These are phyloP conservation scores for Tachystola acroxantha DNA, from an alignment of 2,888 invertebrate genomes.

Conservation along the genomic window DNA sequence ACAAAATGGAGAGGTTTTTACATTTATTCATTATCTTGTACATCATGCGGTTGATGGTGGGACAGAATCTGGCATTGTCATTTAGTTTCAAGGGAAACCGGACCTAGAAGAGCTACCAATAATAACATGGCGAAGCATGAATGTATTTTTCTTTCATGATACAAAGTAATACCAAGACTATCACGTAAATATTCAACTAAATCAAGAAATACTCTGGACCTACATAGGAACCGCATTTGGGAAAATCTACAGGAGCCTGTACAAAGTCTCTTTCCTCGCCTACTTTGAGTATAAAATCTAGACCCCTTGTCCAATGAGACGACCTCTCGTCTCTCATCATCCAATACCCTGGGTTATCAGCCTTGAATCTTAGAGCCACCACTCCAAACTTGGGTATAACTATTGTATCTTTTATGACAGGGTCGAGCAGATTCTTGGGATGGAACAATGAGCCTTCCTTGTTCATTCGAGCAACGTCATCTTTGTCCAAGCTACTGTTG, in stretches of 20 bases:
- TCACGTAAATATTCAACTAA: too few relatives aligned
- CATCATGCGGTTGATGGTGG: too few relatives aligned
- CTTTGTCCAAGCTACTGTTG: conserved; percentile 65
- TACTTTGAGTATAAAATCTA: conserved; percentile 86
- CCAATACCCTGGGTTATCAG: conserved; percentile 90
- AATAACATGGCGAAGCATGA: too few relatives aligned
- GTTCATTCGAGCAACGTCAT: conserved; percentile 78
- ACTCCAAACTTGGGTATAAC: conserved; percentile 84
- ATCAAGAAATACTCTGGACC: conserved; percentile 87
- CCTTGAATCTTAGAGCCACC: conserved; percentile 84
- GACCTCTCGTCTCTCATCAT: conserved; percentile 87
- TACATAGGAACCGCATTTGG: conserved; percentile 86
- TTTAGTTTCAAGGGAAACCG: too few relatives aligned
- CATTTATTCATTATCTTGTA: too few relatives aligned
- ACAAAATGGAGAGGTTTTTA: too few relatives aligned
- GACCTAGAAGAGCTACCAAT: too few relatives aligned
- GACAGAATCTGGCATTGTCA: too few relatives aligned
- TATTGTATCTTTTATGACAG: conserved; percentile 85
- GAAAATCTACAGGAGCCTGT: conserved; percentile 83
- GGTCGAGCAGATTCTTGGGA: conserved; percentile 76
- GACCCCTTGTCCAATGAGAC: conserved; percentile 85
- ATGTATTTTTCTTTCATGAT: too few relatives aligned
- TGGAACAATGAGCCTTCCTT: conserved; percentile 71
- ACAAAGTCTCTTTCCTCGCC: conserved; percentile 82
- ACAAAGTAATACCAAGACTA: too few relatives aligned